Percentiles rank a stretch among this genome's conserved stretches.
These are phyloP conservation scores for Neostethus bicornis DNA, from an alignment of 2,797 vertebrate species.

Conservation along the genomic window DNA sequence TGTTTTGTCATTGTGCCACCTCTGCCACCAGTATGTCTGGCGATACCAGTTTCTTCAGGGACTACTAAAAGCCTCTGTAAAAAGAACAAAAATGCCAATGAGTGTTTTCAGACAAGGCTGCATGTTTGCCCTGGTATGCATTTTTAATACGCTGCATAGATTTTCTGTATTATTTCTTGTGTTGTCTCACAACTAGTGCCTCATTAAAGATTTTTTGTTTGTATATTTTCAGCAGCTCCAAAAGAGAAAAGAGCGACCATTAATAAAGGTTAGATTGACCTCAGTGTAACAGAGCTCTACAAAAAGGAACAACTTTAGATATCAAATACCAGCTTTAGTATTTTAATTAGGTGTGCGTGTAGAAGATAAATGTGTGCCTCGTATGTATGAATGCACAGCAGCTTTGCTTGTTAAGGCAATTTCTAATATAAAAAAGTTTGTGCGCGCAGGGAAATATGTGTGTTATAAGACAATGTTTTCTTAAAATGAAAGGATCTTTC, in stretches of 20 bases:
- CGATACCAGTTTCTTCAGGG: slow-evolving; percentile 60
- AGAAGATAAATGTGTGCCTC: neutral
- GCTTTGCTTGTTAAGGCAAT: slow-evolving; percentile 61
- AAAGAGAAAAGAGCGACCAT: slow-evolving; percentile 36
- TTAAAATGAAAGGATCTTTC: slow-evolving; percentile 44
- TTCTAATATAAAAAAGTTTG: slow-evolving; percentile 64
- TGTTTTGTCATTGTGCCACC: slow-evolving; percentile 58
- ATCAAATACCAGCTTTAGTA: slow-evolving; percentile 35
- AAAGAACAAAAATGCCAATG: slow-evolving; percentile 74
- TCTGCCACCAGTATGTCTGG: slow-evolving; percentile 48
- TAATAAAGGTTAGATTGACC: slow-evolving; percentile 57
- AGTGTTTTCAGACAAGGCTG: slow-evolving; percentile 65
- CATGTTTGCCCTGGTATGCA: slow-evolving; percentile 69
- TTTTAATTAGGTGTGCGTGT: slow-evolving; percentile 25
- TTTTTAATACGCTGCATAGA: slow-evolving; percentile 78
- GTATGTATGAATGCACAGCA: slow-evolving; percentile 23
- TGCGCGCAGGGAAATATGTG: slow-evolving; percentile 22
- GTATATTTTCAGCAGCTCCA: slow-evolving; percentile 54
- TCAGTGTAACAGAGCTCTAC: slow-evolving; percentile 53
- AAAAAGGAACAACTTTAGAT: slow-evolving; percentile 43
- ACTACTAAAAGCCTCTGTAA: slow-evolving; percentile 60
- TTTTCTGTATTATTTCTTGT: slow-evolving; percentile 55
- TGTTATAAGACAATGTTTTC: slow-evolving; percentile 40
- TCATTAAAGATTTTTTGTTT: slow-evolving; percentile 61
- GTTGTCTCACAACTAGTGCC: slow-evolving; percentile 42